Evolutionary conservation across 2,888 invertebrate genomes (phyloP).

Genomic region (Sacculina carcini): DNA sequence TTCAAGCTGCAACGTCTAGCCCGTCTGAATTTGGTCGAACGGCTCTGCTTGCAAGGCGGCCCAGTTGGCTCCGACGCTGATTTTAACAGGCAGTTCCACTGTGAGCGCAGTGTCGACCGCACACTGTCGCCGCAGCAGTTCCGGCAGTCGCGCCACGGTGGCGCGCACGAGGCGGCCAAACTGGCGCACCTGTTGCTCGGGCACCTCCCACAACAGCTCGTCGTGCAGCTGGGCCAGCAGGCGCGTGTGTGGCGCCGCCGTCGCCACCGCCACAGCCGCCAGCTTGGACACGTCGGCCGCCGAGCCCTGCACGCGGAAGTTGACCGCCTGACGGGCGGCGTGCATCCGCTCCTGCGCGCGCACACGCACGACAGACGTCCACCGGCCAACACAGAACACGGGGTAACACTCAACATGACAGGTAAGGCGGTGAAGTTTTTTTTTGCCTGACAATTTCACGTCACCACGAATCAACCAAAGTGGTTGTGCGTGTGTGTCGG

Average conservation of each 20-base stretch:
- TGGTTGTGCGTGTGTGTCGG: no score
- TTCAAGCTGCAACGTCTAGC: no score
- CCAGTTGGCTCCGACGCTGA: constrained; percentile 8
- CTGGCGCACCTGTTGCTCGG: not conserved
- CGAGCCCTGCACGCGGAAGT: constrained; percentile 12
- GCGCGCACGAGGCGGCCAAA: constrained; percentile 8
- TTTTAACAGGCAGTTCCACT: constrained; percentile 8
- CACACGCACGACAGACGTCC: not conserved
- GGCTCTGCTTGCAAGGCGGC: constrained; percentile 7
- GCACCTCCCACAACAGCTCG: constrained; percentile 11
- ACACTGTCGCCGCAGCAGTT: no score
- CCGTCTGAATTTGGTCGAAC: no score
- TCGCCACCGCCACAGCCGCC: constrained; percentile 9
- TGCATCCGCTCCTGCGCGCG: constrained; percentile 3
- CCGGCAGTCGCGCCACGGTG: constrained; percentile 4
- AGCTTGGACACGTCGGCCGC: constrained; percentile 11
- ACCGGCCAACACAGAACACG: no score
- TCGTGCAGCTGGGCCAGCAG: constrained; percentile 11
- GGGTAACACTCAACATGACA: no score
- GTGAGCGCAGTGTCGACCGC: no score
- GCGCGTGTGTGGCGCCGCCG: constrained; percentile 2
- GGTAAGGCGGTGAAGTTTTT: no score
- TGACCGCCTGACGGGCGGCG: constrained; percentile 12
- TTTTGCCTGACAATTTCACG: no score
- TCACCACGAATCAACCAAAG: no score